phyloP scores from a whole-genome alignment of 2,113 vertebrate genomes.

The Aptenodytes forsteri region DNA sequence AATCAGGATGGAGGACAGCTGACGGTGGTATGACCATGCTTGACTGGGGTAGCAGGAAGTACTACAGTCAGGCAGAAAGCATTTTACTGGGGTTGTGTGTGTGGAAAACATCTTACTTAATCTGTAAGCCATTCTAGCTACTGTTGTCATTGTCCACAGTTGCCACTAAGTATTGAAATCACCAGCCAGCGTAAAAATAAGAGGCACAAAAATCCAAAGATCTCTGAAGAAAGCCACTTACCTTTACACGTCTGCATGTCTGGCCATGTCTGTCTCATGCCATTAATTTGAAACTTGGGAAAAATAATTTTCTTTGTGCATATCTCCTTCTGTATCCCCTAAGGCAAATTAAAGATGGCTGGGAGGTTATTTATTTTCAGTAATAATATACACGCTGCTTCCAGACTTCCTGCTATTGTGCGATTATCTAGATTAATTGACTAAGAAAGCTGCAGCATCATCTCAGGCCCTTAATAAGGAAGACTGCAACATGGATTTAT shows the following conservation, averaged over 20 bases:
- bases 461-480: constrained; percentile 32
- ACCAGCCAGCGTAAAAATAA: neutral
- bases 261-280: neutral
- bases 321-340: constrained; percentile 22
- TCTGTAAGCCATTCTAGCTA: neutral
- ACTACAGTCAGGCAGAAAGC: neutral
- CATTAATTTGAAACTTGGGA: constrained; percentile 23
- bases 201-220: neutral
- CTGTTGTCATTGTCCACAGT: neutral
- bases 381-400: constrained; percentile 38
- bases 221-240: neutral
- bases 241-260: neutral
- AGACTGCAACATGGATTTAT: neutral
- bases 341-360: constrained; percentile 38
- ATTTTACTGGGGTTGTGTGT: neutral
- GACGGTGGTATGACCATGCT: fast-evolving
- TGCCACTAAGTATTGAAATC: neutral
- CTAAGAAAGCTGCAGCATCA: constrained; percentile 42
- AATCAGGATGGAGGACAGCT: neutral
- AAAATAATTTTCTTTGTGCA: constrained; percentile 3
- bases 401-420: constrained; percentile 53
- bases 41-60: neutral
- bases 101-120: neutral
- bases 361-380: constrained; percentile 35
- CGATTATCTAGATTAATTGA: constrained; percentile 57